Base-by-base conservation (phyloP, 1,140 invertebrate species). In the Octopus sinensis region DNA sequence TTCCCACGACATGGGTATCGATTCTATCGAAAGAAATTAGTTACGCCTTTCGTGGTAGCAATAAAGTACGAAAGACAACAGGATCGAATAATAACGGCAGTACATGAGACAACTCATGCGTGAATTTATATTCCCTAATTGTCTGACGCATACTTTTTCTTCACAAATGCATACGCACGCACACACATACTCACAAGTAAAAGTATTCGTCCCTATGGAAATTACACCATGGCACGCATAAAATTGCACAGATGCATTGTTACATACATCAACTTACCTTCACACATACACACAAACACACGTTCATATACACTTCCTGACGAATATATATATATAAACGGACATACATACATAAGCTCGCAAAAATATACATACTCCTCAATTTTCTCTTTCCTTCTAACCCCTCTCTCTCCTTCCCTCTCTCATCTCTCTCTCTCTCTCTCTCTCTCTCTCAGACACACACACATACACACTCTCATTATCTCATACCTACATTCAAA, bases 391-490 rank as follows among this genome's bases (percentile, higher is more conserved):
- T 17, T 7, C 23, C 52, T 53, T 51, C 52, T 13, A 43, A 4
- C 51, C 6, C 23, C 73, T 76, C 73, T 76, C 73, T 17, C 73
- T 76, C 76, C 51, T 43, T 77, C 76, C 43, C 30, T 77, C 76
- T 77, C 76, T 77, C 76, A 43, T 76, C 23, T 76, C 23, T 76
- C 62, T 68, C 73, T 76, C 73, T 30, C 7, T 43, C 76, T 43
- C 6, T 77, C 76, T 43, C 7, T 77, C 76, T 77, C 76, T 77
- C 76, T 77, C 62, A 9, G n/a, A 10, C 62, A 10, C 62, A n/a
- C 62, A 10, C 62, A 10, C 62, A 9, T 10, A 10, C 62, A 10
- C 62, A 10, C 62, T 68, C 62, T 68, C 62, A 10, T n/a, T 68
- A 9, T 68, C 62, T 68, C n/a, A n/a, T n/a, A n/a, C n/a, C n/a